Evolutionary conservation across 2,888 invertebrate genomes (phyloP).

Genomic region (Dynastes grantii): DNA sequence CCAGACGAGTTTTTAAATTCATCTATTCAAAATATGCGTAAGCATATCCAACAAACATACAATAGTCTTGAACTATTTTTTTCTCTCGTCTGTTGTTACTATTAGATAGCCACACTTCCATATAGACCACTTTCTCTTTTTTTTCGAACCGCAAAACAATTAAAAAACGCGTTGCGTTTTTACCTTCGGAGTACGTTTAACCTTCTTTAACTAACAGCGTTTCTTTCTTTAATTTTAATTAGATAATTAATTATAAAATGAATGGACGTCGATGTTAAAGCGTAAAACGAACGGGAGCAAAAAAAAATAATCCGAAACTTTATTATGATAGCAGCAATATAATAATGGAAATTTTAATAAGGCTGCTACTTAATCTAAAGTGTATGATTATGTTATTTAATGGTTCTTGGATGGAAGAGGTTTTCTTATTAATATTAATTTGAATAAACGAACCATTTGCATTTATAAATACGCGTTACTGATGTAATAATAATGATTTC

Average conservation of each 20-base stretch:
- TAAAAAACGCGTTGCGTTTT: not conserved
- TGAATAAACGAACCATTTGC: no score
- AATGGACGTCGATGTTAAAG: slow-evolving; percentile 15
- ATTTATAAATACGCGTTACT: no score
- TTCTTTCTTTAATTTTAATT: slow-evolving; percentile 36
- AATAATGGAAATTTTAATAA: slow-evolving; percentile 5
- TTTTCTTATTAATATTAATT: no score
- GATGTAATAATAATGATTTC: no score
- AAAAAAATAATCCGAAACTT: not conserved
- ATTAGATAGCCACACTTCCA: slow-evolving; percentile 18
- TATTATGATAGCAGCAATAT: slow-evolving; percentile 15
- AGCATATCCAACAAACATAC: not conserved
- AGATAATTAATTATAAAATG: slow-evolving; percentile 33
- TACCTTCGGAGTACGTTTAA: slow-evolving; percentile 33
- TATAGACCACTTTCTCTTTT: slow-evolving; percentile 43
- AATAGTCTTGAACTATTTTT: slow-evolving; percentile 43
- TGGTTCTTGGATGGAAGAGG: not conserved
- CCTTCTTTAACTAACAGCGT: slow-evolving; percentile 9
- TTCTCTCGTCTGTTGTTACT: not conserved
- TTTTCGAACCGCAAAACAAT: slow-evolving; percentile 28
- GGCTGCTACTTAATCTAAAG: not conserved
- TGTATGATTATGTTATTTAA: slow-evolving; percentile 8
- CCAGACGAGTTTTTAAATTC: slow-evolving; percentile 19
- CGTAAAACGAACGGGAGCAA: not conserved
- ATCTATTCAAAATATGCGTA: slow-evolving; percentile 28